Evolutionary conservation across 2,888 invertebrate genomes (phyloP), one percentile per base, ranked within the genome.

Genomic region (Tortrix viridana): DNA sequence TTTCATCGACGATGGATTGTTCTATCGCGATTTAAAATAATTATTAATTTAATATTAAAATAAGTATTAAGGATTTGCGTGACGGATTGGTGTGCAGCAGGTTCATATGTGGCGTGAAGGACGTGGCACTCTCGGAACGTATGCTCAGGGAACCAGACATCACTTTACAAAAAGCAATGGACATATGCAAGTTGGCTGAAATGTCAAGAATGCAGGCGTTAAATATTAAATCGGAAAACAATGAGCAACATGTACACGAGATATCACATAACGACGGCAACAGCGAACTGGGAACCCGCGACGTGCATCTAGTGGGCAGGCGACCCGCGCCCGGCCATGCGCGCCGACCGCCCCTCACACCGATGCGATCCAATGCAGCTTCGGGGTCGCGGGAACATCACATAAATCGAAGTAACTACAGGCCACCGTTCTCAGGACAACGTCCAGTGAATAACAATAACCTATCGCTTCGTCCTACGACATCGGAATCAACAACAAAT

Each of bases 51-150:
- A n/a, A n/a, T n/a, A n/a, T n/a, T n/a, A n/a, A n/a, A n/a, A n/a
- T n/a, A n/a, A n/a, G n/a, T n/a, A n/a, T 73, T 41, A 56, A 58
- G 44, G 58, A 64, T 3, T 50, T 73, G 6, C 48, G 48, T 3
- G 63, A 67, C 23, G 69, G 69, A 14, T 49, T 71, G 14, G 49
- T 71, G 4, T 48, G 62, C 14, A 69, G 69, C 53, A 57, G 67
- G 9, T 55, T 74, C 19, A 69, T 72, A 26, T 72, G 72, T 59
- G 69, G 72, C 0, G 38, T 74, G 1, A 56, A n/a, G 38, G 67
- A 69, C n/a, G 57, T 22, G 3, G 48, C 26, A 0, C 14, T 73
- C 14, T 46, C 67, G 19, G 71, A 69, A 55, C 18, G 71, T 26
- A 23, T 71, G 22, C 41, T 70, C 18, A 20, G 70, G 9, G 71